A percentile compares a stretch with the other conserved stretches of the same genome.
These are phyloP conservation scores for Pluvialis apricaria DNA, from an alignment of 2,113 vertebrate genomes.

Conservation along the genomic window DNA sequence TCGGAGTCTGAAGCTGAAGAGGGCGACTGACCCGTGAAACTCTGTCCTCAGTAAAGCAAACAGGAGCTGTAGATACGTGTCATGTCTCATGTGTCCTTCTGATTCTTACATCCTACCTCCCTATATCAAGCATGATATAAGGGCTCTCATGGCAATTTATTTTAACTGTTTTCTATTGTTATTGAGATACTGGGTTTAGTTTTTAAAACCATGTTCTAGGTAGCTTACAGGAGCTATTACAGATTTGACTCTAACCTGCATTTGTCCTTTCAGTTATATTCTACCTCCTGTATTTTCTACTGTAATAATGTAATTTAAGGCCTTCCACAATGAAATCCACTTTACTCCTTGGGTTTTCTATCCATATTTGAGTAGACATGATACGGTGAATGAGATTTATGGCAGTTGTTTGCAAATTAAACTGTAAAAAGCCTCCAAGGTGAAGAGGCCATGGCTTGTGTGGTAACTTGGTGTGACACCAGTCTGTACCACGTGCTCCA, in stretches of 20 bases:
- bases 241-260: constrained; percentile 78
- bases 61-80: constrained; percentile 86
- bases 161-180: constrained; percentile 76
- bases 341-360: constrained; percentile 79
- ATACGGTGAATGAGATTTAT: constrained; percentile 58
- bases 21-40: constrained; percentile 83
- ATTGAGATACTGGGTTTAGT: constrained; percentile 71
- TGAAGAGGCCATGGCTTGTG: constrained; percentile 21
- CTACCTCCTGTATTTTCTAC: constrained; percentile 89
- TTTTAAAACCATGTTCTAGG: constrained; percentile 77
- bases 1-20: constrained; percentile 96
- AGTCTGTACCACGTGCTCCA: background rate
- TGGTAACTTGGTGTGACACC: constrained; percentile 33
- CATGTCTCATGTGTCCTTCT: constrained; percentile 75
- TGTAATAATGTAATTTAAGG: constrained; percentile 85
- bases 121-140: constrained; percentile 84
- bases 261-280: constrained; percentile 81
- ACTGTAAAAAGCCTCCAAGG: constrained; percentile 55
- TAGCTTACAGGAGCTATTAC: constrained; percentile 76
- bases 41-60: constrained; percentile 80
- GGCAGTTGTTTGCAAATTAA: constrained; percentile 76
- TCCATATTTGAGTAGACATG: constrained; percentile 70
- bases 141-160: constrained; percentile 82
- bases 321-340: constrained; percentile 79
- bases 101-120: constrained; percentile 84